phyloP scores from a whole-genome alignment of 1,140 invertebrate genomes.

The Leptinotarsa defecta region DNA sequence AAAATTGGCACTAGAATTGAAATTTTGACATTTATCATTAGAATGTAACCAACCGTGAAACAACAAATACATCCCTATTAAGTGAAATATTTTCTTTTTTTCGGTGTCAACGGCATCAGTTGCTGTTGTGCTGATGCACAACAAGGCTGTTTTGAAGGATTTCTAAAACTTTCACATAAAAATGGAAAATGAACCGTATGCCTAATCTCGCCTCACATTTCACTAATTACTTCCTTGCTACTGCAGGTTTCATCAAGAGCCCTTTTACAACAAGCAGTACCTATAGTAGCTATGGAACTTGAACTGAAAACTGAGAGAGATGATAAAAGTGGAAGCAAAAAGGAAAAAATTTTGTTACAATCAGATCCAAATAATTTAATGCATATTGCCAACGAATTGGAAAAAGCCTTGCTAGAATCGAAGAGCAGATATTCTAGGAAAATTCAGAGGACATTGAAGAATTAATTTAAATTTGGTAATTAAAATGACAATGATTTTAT shows the following conservation, averaged over 20 bases:
- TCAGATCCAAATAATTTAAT: slow-evolving; percentile 68
- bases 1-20: too few relatives aligned
- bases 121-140: too few relatives aligned
- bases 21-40: too few relatives aligned
- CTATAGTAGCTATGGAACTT: slow-evolving; percentile 64
- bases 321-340: slow-evolving; percentile 41
- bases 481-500: background rate
- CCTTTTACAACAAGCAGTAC: slow-evolving; percentile 62
- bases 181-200: too few relatives aligned
- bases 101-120: too few relatives aligned
- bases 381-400: slow-evolving; percentile 65
- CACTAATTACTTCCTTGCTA: slow-evolving; percentile 8
- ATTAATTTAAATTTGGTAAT: slow-evolving; percentile 26
- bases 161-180: too few relatives aligned
- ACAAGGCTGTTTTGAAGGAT: too few relatives aligned
- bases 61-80: too few relatives aligned
- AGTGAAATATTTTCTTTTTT: too few relatives aligned
- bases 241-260: slow-evolving; percentile 66
- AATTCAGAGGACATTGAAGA: slow-evolving; percentile 54
- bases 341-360: slow-evolving; percentile 61
- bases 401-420: slow-evolving; percentile 66
- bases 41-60: too few relatives aligned
- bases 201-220: too few relatives aligned
- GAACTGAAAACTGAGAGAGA: slow-evolving; percentile 53
- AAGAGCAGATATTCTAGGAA: slow-evolving; percentile 59